A percentile compares a stretch with the other conserved stretches of the same genome.
Evolutionary conservation across 2,888 invertebrate genomes (phyloP).

Genomic region (Atethmia centrago): DNA sequence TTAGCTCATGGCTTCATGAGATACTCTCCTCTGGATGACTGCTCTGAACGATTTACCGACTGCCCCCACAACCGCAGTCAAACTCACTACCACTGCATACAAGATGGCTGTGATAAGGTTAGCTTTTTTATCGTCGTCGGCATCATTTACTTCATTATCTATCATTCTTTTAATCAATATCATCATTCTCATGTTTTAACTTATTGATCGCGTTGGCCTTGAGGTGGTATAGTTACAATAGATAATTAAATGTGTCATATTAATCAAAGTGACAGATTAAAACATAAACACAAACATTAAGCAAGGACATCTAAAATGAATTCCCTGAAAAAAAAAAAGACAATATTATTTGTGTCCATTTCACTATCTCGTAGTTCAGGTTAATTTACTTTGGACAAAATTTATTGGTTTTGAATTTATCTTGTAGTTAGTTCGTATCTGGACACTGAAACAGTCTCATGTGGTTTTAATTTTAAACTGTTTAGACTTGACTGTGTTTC

Average conservation of each 20-base stretch:
- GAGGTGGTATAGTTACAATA: neutral
- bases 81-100: constrained; percentile 99
- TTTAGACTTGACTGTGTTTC: neutral
- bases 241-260: neutral
- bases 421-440: neutral
- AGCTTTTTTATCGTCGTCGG: constrained; percentile 11
- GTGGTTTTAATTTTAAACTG: neutral
- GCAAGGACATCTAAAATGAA: neutral
- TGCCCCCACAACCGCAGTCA: constrained; percentile 98
- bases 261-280: neutral
- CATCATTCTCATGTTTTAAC: neutral
- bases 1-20: constrained; percentile 98
- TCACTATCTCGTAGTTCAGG: neutral
- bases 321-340: neutral
- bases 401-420: neutral
- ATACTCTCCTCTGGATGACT: constrained; percentile 98
- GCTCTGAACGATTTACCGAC: constrained; percentile 95
- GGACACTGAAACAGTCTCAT: no score
- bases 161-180: neutral
- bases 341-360: neutral
- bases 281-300: neutral
- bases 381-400: neutral
- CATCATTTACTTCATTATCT: neutral
- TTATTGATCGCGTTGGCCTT: neutral
- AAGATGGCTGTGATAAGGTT: constrained; percentile 96